phyloP scores from a whole-genome alignment of 2,113 vertebrate genomes.

The Bos indicus region DNA sequence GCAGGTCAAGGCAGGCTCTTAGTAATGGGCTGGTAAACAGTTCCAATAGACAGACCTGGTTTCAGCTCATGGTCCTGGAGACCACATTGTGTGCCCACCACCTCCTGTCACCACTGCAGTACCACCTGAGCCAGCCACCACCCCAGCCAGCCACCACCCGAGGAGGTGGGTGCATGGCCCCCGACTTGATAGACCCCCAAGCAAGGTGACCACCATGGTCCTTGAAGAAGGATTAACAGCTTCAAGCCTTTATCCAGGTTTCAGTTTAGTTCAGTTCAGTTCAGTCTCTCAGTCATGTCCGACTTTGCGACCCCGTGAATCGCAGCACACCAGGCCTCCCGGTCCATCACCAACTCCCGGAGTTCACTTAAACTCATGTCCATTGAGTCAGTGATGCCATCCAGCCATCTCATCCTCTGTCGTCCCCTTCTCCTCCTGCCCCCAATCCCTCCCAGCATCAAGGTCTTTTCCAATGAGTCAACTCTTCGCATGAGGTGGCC shows the following conservation, averaged over 20 bases:
- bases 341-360: rapidly evolving
- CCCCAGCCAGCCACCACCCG: background rate
- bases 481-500: no score
- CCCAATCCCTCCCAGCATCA: no score
- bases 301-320: no score
- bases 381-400: no score
- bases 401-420: no score
- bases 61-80: background rate
- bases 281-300: rapidly evolving
- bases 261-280: no score
- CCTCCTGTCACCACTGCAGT: background rate
- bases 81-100: rapidly evolving
- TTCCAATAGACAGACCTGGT: background rate
- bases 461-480: no score
- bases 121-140: background rate
- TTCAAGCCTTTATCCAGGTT: background rate
- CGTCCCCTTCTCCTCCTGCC: no score
- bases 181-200: background rate
- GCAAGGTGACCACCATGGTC: background rate
- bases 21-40: background rate
- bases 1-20: background rate
- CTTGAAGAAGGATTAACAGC: background rate
- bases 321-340: no score
- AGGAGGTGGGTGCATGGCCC: background rate
- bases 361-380: no score